Evolutionary conservation across 2,797 vertebrate genomes (phyloP).

Genomic region (Xenops minutus): DNA sequence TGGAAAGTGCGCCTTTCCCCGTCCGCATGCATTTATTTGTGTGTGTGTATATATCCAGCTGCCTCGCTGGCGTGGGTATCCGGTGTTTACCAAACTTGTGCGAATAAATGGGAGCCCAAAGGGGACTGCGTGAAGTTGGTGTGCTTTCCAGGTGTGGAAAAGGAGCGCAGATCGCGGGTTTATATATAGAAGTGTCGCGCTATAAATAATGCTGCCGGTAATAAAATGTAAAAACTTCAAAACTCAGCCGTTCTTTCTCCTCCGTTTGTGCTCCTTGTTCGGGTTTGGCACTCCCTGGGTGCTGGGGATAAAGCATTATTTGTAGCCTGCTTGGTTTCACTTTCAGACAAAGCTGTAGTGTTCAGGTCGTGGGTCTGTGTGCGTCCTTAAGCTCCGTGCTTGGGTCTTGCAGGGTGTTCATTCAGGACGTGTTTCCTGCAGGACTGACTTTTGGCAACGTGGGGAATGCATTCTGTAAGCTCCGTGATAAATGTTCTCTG

Average conservation of each 20-base stretch:
- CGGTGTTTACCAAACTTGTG: background rate
- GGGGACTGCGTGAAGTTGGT: background rate
- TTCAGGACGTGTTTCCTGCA: background rate
- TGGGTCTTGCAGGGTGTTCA: background rate
- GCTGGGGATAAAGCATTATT: conserved; percentile 4
- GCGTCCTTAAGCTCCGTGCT: background rate
- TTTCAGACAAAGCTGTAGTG: conserved; percentile 64
- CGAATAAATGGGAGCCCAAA: background rate
- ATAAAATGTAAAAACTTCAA: conserved; percentile 39
- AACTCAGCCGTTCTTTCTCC: background rate
- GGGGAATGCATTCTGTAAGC: background rate
- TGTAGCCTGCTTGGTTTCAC: conserved; percentile 55
- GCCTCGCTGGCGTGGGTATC: background rate
- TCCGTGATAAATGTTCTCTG: background rate
- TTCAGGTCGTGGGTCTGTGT: background rate
- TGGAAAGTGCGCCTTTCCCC: background rate
- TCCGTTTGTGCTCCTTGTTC: background rate
- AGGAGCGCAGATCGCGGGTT: background rate
- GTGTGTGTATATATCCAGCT: background rate
- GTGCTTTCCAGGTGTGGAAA: background rate
- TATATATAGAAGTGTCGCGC: conserved; percentile 4
- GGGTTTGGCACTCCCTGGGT: background rate
- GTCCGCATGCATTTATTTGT: background rate
- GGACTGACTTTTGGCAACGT: background rate
- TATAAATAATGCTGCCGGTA: conserved; percentile 28